Conservation (phyloP, 2,797 vertebrate species). For the Malacoraja senta region DNA sequence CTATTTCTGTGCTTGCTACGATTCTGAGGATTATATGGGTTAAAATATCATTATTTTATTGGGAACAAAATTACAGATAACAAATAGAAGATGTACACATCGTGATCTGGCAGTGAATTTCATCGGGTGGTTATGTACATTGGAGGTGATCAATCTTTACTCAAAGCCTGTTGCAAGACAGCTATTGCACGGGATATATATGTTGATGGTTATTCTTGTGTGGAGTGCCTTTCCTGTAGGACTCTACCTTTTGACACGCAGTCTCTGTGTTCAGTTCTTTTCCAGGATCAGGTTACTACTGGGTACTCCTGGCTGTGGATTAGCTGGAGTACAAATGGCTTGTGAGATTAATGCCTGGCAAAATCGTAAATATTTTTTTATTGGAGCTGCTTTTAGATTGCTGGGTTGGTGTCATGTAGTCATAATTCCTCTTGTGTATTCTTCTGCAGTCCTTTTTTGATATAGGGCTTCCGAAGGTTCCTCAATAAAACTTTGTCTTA, state of each 20-base stretch:
- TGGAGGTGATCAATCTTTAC: neutral
- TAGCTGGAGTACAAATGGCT: neutral
- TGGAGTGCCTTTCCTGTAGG: neutral
- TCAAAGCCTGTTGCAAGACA: neutral
- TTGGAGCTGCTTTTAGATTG: neutral
- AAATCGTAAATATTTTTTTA: neutral
- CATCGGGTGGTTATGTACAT: neutral
- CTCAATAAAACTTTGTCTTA: slow-evolving; percentile 29
- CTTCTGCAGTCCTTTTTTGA: neutral
- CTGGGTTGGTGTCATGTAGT: neutral
- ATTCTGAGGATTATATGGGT: too few species aligned
- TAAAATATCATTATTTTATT: neutral
- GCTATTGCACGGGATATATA: neutral
- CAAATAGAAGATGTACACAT: neutral
- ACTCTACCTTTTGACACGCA: neutral
- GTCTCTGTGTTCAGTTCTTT: neutral
- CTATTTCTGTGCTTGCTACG: too few species aligned
- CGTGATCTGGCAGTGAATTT: neutral
- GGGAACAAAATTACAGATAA: neutral
- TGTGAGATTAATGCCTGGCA: neutral
- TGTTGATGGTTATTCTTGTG: neutral
- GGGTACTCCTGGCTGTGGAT: neutral
- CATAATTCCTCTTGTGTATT: neutral
- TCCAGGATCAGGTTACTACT: neutral
- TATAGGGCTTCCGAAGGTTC: neutral